Conservation (phyloP, 2,797 vertebrate genomes). For the Rhynchonycteris naso region DNA sequence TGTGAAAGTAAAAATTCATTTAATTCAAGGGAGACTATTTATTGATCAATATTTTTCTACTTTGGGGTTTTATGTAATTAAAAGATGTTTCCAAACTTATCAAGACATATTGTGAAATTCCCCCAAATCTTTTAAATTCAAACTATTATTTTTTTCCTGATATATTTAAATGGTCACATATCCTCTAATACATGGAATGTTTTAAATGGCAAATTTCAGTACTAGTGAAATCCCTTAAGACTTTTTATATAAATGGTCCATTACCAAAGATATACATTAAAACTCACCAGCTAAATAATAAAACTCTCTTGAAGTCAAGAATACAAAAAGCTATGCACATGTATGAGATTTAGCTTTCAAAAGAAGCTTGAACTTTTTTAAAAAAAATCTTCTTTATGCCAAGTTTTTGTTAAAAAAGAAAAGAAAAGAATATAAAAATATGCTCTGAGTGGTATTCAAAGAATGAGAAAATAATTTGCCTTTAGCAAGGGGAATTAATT, state of each 20-base stretch:
- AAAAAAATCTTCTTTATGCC: constrained; percentile 57
- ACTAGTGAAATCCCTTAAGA: background rate
- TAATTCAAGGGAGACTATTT: background rate
- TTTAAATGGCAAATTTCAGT: constrained; percentile 22
- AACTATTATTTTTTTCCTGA: background rate
- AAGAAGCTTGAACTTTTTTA: constrained; percentile 31
- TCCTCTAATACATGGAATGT: background rate
- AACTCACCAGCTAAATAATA: constrained; percentile 20
- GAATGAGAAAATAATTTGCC: constrained; percentile 69
- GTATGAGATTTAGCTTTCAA: background rate
- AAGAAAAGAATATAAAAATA: background rate
- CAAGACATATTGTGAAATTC: background rate
- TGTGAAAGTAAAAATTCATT: background rate
- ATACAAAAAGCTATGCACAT: background rate
- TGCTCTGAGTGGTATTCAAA: constrained; percentile 58
- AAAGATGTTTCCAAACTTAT: constrained; percentile 1
- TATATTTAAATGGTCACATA: background rate
- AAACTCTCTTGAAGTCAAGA: constrained; percentile 24
- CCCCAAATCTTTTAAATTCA: background rate
- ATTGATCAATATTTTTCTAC: background rate
- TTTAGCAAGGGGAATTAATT: constrained; percentile 79
- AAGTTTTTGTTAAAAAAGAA: background rate
- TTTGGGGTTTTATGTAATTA: constrained; percentile 10
- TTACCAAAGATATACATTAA: background rate
- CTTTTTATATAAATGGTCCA: background rate